A percentile compares a stretch with the other conserved stretches of the same genome.
Evolutionary conservation across 2,888 invertebrate species (phyloP).

Genomic region (Alsophila aescularia): DNA sequence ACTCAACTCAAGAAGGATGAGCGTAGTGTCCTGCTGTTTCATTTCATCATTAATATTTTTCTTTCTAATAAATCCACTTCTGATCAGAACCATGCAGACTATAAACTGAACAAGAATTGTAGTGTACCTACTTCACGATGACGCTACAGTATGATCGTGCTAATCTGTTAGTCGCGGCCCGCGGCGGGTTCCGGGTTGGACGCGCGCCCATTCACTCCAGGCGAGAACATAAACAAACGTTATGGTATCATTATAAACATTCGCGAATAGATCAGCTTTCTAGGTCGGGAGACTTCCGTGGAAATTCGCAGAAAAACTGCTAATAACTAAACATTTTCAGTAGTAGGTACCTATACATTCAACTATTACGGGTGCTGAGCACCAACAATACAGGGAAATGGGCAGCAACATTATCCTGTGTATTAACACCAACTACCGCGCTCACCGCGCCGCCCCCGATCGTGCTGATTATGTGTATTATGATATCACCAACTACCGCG

Average conservation of each 20-base stretch:
- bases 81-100: neutral
- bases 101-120: neutral
- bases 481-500: too few relatives aligned
- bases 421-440: too few relatives aligned
- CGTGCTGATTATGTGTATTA: too few relatives aligned
- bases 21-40: too few relatives aligned
- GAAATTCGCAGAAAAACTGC: neutral
- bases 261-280: slow-evolving; percentile 15
- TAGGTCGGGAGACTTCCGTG: slow-evolving; percentile 1
- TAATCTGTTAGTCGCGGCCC: neutral
- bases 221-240: slow-evolving; percentile 29
- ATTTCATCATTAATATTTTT: neutral
- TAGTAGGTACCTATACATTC: too few relatives aligned
- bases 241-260: slow-evolving; percentile 24
- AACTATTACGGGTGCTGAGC: too few relatives aligned
- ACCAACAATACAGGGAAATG: too few relatives aligned
- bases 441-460: too few relatives aligned
- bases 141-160: slow-evolving; percentile 4
- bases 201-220: slow-evolving; percentile 40
- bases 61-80: neutral
- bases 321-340: neutral
- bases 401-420: too few relatives aligned
- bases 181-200: slow-evolving; percentile 48
- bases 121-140: slow-evolving; percentile 1
- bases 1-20: too few relatives aligned